Conservation (phyloP, 2,113 vertebrate species). For the Nothobranchius furzeri region DNA sequence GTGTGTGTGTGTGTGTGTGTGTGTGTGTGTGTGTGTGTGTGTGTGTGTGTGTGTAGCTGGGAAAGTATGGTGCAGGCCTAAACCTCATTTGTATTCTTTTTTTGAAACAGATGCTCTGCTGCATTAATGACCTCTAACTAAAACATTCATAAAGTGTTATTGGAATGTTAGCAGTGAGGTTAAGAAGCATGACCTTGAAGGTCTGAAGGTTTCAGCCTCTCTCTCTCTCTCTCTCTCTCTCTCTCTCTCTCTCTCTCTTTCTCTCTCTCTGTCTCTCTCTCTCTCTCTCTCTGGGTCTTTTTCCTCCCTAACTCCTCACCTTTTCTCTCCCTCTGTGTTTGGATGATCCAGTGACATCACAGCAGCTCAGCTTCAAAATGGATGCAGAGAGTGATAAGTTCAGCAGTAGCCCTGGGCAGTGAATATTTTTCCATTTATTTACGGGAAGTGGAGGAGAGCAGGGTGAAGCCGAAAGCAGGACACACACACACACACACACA, state of each 20-base stretch:
- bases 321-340: slow-evolving; percentile 60
- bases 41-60: slow-evolving; percentile 17
- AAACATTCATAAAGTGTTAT: slow-evolving; percentile 81
- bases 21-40: slow-evolving; percentile 6
- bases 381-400: slow-evolving; percentile 86
- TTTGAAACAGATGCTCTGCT: slow-evolving; percentile 75
- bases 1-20: slow-evolving; percentile 11
- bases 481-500: slow-evolving; percentile 50
- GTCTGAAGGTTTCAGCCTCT: slow-evolving; percentile 66
- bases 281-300: slow-evolving; percentile 58
- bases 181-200: slow-evolving; percentile 74
- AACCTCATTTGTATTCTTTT: slow-evolving; percentile 75
- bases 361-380: slow-evolving; percentile 78
- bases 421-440: slow-evolving; percentile 88
- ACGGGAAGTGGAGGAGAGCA: slow-evolving; percentile 35
- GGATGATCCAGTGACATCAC: slow-evolving; percentile 79
- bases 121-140: slow-evolving; percentile 78
- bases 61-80: slow-evolving; percentile 52
- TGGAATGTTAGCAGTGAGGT: slow-evolving; percentile 79
- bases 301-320: slow-evolving; percentile 47
- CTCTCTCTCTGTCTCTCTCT: slow-evolving; percentile 40
- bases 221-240: not conserved
- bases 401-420: slow-evolving; percentile 80
- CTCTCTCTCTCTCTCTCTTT: slow-evolving; percentile 36
- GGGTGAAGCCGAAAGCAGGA: slow-evolving; percentile 8